Percentiles rank a stretch among this genome's conserved stretches.
phyloP scores from a whole-genome alignment of 2,888 invertebrate species.

The Polyploca ridens region DNA sequence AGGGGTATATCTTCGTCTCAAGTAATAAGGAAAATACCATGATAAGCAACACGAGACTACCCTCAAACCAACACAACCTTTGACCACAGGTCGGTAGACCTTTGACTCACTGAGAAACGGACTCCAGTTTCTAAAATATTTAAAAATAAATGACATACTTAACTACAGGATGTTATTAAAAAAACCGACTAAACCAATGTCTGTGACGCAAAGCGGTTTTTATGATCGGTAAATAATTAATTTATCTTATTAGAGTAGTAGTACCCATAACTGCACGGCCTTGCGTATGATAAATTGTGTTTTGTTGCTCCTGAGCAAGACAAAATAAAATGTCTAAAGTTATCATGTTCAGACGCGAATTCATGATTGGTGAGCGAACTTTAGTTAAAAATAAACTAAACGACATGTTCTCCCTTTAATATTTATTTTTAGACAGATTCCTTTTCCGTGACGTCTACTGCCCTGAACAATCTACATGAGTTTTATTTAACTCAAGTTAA shows the following conservation, averaged over 20 bases:
- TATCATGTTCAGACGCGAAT: background rate
- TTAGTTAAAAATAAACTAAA: slow-evolving; percentile 10
- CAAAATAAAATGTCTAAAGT: background rate
- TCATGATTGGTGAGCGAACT: background rate
- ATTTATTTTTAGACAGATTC: slow-evolving; percentile 10
- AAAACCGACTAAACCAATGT: background rate
- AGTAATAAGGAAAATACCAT: too few species aligned
- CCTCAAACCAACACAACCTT: too few species aligned
- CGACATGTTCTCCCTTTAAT: background rate
- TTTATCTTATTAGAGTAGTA: background rate
- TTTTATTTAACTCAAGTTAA: too few species aligned
- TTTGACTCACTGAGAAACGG: too few species aligned
- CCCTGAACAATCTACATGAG: background rate
- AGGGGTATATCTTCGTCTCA: too few species aligned
- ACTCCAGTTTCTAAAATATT: too few species aligned
- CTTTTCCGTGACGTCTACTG: background rate
- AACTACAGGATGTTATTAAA: background rate
- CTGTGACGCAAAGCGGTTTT: background rate
- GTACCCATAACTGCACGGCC: background rate
- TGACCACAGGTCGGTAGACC: too few species aligned
- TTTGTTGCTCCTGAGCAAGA: too few species aligned
- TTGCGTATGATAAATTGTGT: too few species aligned
- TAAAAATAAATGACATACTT: background rate
- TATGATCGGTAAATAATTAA: background rate
- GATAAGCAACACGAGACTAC: too few species aligned